These are phyloP conservation scores for Bugulina stolonifera DNA, from an alignment of 2,888 invertebrate genomes.

Conservation along the genomic window DNA sequence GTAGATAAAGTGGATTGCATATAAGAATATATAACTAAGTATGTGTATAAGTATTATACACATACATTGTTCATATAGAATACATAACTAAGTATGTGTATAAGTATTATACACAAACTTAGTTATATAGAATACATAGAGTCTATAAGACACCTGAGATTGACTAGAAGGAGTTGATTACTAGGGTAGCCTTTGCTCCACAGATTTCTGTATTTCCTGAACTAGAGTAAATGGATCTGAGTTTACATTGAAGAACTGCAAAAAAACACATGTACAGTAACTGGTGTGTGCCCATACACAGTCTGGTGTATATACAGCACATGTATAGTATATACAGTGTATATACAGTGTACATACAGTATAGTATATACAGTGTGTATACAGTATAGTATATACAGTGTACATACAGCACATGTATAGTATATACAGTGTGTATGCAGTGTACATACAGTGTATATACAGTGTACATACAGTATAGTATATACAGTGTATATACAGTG, in stretches of 20 bases:
- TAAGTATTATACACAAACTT: no score
- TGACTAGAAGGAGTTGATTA: no score
- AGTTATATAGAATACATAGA: no score
- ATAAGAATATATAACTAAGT: no score
- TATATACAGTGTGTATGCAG: background rate
- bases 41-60: no score
- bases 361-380: background rate
- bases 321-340: background rate
- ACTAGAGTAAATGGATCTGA: slow-evolving; percentile 38
- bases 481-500: background rate
- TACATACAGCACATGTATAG: background rate
- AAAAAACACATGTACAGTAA: background rate
- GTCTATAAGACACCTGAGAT: no score
- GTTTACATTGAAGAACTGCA: slow-evolving; percentile 39
- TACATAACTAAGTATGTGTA: no score
- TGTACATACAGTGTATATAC: background rate
- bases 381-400: background rate
- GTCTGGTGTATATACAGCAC: background rate
- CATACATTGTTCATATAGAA: no score
- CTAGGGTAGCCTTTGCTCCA: slow-evolving; percentile 32
- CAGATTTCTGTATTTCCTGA: slow-evolving; percentile 33
- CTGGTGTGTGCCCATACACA: background rate
- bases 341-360: slow-evolving; percentile 23
- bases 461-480: background rate
- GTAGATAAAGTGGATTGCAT: no score